Evolutionary conservation across 2,113 vertebrate species (phyloP).

Genomic region (Prunella fulvescens): DNA sequence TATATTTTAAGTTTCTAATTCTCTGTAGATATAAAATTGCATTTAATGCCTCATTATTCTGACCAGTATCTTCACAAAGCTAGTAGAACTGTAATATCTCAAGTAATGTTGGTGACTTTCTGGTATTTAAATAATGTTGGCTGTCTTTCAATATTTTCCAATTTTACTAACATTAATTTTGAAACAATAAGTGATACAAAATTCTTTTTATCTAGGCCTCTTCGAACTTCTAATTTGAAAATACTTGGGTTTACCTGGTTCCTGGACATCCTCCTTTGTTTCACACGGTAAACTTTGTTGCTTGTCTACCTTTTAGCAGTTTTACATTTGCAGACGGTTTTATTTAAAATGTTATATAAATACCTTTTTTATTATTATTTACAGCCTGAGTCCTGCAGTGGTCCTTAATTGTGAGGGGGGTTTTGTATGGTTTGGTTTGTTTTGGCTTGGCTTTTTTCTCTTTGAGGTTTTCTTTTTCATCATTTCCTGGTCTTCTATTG

Average conservation of each 20-base stretch:
- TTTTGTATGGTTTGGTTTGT: background rate
- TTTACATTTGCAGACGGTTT: background rate
- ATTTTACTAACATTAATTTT: background rate
- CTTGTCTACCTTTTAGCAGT: background rate
- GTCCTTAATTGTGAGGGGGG: accelerated
- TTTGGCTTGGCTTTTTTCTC: background rate
- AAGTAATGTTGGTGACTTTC: background rate
- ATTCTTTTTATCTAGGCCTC: background rate
- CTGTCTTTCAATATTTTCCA: background rate
- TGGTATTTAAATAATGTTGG: background rate
- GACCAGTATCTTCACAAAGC: background rate
- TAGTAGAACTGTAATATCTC: background rate
- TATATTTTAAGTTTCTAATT: background rate
- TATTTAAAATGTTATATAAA: background rate
- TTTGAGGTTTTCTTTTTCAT: background rate
- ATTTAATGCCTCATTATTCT: background rate
- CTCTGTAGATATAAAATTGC: background rate
- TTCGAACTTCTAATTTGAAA: background rate
- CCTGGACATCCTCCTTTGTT: background rate
- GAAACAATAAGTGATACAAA: background rate
- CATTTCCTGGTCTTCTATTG: background rate
- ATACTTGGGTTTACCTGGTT: background rate
- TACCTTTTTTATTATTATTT: background rate
- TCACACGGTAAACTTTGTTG: background rate
- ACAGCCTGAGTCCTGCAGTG: background rate